A percentile compares a stretch with the other conserved stretches of the same genome.
These are phyloP conservation scores for Channa argus DNA, from an alignment of 2,113 vertebrate genomes.

Conservation along the genomic window DNA sequence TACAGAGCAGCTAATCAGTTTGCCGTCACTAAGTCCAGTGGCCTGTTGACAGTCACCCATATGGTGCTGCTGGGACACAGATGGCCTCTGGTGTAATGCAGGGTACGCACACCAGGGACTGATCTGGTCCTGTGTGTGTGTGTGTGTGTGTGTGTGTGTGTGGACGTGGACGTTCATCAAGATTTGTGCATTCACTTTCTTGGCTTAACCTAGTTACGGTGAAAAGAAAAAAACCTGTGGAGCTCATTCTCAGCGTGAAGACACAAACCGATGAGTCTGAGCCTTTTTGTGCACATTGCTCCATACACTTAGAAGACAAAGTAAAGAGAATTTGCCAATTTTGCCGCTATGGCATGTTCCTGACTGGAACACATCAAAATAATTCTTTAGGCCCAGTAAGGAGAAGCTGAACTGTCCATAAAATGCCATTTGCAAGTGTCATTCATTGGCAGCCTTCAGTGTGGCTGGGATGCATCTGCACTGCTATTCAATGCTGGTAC, in stretches of 20 bases:
- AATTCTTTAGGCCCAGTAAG: no score
- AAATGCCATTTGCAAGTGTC: no score
- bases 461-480: no score
- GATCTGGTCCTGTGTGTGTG: conserved; percentile 30
- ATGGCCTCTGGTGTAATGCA: conserved; percentile 75
- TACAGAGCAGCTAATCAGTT: conserved; percentile 13
- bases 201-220: conserved; percentile 47
- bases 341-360: no score
- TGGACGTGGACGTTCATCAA: conserved; percentile 10
- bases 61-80: conserved; percentile 78
- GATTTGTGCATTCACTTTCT: conserved; percentile 43
- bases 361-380: no score
- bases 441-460: no score
- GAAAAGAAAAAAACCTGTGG: not conserved
- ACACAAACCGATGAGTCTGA: not conserved
- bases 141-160: conserved; percentile 13
- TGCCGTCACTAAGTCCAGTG: conserved; percentile 51
- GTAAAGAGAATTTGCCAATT: no score
- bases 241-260: conserved; percentile 3
- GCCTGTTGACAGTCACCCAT: conserved; percentile 66
- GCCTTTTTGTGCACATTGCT: no score
- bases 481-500: no score
- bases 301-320: no score
- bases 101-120: conserved; percentile 58
- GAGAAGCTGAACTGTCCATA: no score